A percentile compares a stretch with the other conserved stretches of the same genome.
Conservation (phyloP, 2,797 vertebrate species). For the Leptoclinus maculatus region DNA sequence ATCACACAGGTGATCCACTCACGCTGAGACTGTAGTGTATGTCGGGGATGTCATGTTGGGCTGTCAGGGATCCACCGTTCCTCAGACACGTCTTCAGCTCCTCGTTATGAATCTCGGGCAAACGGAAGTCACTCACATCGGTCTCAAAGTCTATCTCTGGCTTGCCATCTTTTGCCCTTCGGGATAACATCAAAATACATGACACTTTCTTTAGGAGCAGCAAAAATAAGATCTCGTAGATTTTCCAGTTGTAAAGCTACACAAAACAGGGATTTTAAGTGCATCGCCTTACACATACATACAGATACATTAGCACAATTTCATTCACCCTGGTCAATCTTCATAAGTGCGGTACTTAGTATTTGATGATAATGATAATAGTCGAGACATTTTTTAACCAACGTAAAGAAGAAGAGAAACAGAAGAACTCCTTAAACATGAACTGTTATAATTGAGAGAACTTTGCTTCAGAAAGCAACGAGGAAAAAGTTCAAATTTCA, state of each 20-base stretch:
- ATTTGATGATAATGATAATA: background rate
- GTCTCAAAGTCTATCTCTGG: conserved; percentile 88
- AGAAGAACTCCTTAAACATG: background rate
- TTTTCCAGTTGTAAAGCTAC: background rate
- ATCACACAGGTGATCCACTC: conserved; percentile 50
- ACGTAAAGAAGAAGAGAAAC: conserved; percentile 19
- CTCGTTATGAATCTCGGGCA: conserved; percentile 83
- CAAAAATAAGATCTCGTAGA: background rate
- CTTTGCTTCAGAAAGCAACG: background rate
- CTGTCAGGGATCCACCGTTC: conserved; percentile 62
- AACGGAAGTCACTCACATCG: conserved; percentile 81
- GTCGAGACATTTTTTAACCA: background rate
- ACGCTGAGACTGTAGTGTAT: conserved; percentile 89
- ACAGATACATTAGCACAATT: background rate
- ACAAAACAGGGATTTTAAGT: background rate
- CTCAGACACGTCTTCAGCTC: conserved; percentile 73
- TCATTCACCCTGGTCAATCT: background rate
- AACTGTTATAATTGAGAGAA: accelerated
- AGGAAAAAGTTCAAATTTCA: background rate
- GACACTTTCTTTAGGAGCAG: background rate
- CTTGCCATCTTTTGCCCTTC: conserved; percentile 87
- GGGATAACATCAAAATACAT: conserved; percentile 12
- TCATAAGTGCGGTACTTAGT: no score
- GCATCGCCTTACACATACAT: background rate
- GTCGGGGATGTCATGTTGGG: conserved; percentile 79